Conservation (phyloP, 2,797 vertebrate species). For the Microchirus variegatus region DNA sequence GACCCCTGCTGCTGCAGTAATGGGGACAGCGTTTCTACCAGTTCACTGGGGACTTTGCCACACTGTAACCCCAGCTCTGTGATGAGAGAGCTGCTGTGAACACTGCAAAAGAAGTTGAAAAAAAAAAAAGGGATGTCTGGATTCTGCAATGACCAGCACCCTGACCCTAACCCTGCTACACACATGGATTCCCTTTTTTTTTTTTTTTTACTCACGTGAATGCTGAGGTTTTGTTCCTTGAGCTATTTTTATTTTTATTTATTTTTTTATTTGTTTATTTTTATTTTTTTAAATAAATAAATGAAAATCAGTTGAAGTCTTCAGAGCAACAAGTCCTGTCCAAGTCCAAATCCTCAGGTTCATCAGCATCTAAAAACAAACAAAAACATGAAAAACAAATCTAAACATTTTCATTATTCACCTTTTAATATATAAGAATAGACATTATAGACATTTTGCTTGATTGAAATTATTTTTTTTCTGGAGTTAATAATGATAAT, state of each 20-base stretch:
- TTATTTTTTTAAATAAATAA: not conserved
- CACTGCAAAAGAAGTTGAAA: conserved; percentile 32
- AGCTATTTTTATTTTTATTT: too few species aligned
- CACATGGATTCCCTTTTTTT: conserved; percentile 9
- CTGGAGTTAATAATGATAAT: too few species aligned
- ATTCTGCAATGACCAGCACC: conserved; percentile 34
- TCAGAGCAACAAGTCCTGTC: conserved; percentile 28
- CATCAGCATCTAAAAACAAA: conserved; percentile 45
- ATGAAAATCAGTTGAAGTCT: not conserved
- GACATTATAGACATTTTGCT: not conserved
- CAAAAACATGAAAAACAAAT: conserved; percentile 2
- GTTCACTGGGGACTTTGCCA: conserved; percentile 73
- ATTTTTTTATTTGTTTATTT: too few species aligned
- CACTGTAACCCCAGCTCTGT: conserved; percentile 64
- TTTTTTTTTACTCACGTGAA: conserved; percentile 5
- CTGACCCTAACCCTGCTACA: conserved; percentile 23
- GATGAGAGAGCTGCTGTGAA: conserved; percentile 57
- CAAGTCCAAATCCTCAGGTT: not conserved
- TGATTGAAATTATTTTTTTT: not conserved
- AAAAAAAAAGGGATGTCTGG: conserved; percentile 58
- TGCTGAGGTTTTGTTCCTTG: too few species aligned
- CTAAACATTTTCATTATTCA: not conserved
- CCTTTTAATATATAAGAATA: not conserved
- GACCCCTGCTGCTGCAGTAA: conserved; percentile 85
- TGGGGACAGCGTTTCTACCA: conserved; percentile 78